Evolutionary conservation across 1,140 invertebrate species (phyloP).

Genomic region (Leptinotarsa defecta): DNA sequence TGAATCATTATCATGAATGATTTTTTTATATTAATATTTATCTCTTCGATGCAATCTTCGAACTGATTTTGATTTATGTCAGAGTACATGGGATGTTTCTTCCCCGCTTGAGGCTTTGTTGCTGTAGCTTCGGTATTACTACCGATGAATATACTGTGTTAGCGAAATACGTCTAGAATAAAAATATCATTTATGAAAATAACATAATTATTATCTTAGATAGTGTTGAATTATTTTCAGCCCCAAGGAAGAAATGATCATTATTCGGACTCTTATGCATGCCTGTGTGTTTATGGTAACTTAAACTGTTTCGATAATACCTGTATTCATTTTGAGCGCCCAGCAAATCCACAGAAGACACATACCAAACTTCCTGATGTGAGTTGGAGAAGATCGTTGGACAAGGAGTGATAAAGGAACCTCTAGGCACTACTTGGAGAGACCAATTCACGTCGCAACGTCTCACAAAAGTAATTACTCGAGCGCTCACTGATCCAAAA

Average conservation of each 20-base stretch:
- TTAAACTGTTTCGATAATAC: slow-evolving; percentile 35
- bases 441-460: slow-evolving; percentile 38
- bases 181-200: too few species aligned
- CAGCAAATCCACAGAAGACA: slow-evolving; percentile 36
- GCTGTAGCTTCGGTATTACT: too few species aligned
- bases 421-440: slow-evolving; percentile 48
- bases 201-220: too few species aligned
- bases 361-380: slow-evolving; percentile 52
- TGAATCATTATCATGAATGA: too few species aligned
- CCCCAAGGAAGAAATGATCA: slow-evolving; percentile 22
- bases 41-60: too few species aligned
- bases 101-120: too few species aligned
- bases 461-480: slow-evolving; percentile 31
- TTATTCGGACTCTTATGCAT: slow-evolving; percentile 34
- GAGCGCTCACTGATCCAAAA: slow-evolving; percentile 42
- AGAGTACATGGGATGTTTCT: too few species aligned
- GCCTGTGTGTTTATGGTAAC: slow-evolving; percentile 35
- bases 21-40: too few species aligned
- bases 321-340: slow-evolving; percentile 32
- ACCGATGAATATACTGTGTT: too few species aligned
- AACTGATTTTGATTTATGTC: too few species aligned
- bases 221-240: not conserved
- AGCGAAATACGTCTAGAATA: too few species aligned
- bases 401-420: slow-evolving; percentile 48
- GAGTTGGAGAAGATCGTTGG: slow-evolving; percentile 51